Evolutionary conservation across 2,113 vertebrate species (phyloP).

Genomic region (Acrocephalus arundinaceus): DNA sequence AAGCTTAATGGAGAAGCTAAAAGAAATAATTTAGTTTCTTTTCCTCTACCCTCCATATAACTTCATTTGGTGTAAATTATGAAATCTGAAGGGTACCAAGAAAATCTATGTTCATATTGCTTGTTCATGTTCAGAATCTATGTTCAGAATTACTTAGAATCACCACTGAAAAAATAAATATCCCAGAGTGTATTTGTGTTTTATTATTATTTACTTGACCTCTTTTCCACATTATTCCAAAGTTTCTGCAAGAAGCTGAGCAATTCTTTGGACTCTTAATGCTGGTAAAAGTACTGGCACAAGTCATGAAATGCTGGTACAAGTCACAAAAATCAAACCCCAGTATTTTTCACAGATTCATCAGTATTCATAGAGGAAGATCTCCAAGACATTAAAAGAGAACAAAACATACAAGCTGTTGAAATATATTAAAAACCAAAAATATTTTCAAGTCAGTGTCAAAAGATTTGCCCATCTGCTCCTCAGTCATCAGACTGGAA

Average conservation of each 20-base stretch:
- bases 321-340: neutral
- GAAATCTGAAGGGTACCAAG: neutral
- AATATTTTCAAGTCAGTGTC: constrained; percentile 2
- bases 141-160: neutral
- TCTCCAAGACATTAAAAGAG: neutral
- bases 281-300: neutral
- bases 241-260: neutral
- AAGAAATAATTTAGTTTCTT: neutral
- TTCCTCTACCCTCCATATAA: neutral
- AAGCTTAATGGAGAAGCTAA: neutral
- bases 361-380: neutral
- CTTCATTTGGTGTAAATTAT: neutral
- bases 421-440: neutral
- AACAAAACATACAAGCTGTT: neutral
- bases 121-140: too few relatives aligned
- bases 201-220: neutral
- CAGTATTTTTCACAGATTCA: neutral
- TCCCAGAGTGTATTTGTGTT: neutral
- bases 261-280: neutral
- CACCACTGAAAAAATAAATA: neutral
- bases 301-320: neutral
- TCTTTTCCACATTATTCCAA: neutral
- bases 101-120: neutral
- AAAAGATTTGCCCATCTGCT: neutral
- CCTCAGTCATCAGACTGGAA: constrained; percentile 48